Evolutionary conservation across 2,113 vertebrate species (phyloP).

Genomic region (Ailuropoda melanoleuca): DNA sequence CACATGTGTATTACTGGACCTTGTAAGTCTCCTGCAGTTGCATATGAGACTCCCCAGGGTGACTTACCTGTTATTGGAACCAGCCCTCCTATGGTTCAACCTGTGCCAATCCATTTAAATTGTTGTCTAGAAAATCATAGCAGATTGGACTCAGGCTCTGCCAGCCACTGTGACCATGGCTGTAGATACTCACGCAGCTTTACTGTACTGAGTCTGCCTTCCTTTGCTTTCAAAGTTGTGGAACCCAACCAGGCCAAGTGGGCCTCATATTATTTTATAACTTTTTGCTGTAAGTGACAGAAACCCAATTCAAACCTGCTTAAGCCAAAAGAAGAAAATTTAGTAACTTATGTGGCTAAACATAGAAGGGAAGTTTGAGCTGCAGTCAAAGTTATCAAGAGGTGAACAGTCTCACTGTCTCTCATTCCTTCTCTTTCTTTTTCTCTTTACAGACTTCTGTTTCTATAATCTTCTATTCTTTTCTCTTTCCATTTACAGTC

Average conservation of each 20-base stretch:
- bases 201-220: neutral
- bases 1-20: neutral
- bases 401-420: neutral
- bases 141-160: neutral
- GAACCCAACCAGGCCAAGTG: neutral
- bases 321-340: neutral
- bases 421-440: neutral
- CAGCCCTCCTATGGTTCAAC: neutral
- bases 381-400: neutral
- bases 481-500: neutral
- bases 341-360: neutral
- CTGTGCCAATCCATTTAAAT: neutral
- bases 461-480: neutral
- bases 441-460: neutral
- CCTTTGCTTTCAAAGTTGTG: neutral
- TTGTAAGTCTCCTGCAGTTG: neutral
- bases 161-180: neutral
- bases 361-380: neutral
- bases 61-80: neutral
- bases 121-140: neutral
- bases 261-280: neutral
- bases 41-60: neutral
- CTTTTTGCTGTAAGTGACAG: neutral
- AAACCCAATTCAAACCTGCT: neutral
- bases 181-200: neutral